Evolutionary conservation across 2,888 invertebrate species (phyloP).

Genomic region (Flexamia atlantica): DNA sequence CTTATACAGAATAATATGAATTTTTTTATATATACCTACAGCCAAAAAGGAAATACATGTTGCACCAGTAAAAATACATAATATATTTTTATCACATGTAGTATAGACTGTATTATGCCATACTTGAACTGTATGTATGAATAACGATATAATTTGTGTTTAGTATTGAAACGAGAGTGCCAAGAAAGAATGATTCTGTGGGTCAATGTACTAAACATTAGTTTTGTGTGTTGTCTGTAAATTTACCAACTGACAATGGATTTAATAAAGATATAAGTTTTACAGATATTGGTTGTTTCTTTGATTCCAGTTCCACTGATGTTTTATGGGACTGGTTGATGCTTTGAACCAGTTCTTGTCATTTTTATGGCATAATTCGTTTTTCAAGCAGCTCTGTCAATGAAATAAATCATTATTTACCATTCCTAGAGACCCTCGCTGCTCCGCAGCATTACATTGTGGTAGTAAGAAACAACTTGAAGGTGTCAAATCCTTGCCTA

Average conservation of each 20-base stretch:
- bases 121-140: not conserved
- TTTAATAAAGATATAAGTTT: constrained; percentile 50
- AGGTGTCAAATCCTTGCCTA: too few relatives aligned
- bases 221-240: constrained; percentile 46
- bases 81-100: constrained; percentile 24
- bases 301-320: not conserved
- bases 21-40: not conserved
- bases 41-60: not conserved
- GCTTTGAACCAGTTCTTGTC: too few relatives aligned
- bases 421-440: too few relatives aligned
- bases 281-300: not conserved
- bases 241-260: constrained; percentile 41
- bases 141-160: not conserved
- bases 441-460: too few relatives aligned
- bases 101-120: not conserved
- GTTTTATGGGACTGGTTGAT: too few relatives aligned
- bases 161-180: constrained; percentile 21
- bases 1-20: too few relatives aligned
- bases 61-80: constrained; percentile 21
- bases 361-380: too few relatives aligned
- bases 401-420: too few relatives aligned
- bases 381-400: too few relatives aligned
- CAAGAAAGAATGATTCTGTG: constrained; percentile 42
- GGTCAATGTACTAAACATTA: constrained; percentile 28
- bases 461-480: too few relatives aligned